These are phyloP conservation scores for Hirudo medicinalis DNA, from an alignment of 1,140 invertebrate species.

Conservation along the genomic window DNA sequence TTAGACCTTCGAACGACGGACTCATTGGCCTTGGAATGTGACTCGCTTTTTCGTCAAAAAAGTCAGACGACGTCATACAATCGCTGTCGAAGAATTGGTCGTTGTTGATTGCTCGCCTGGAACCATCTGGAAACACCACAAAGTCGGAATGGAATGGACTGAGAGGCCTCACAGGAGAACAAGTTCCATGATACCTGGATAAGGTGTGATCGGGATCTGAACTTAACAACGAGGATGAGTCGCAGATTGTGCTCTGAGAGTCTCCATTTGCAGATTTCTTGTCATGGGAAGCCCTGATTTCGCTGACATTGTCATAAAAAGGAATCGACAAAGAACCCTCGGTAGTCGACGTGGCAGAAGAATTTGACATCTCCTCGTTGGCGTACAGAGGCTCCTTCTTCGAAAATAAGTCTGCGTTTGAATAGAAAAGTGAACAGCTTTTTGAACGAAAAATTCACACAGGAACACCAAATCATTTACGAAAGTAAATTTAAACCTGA, in stretches of 20 bases:
- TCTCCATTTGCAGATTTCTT: conserved; percentile 1
- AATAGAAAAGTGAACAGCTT: neutral
- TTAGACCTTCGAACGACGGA: neutral
- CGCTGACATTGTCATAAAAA: conserved; percentile 1
- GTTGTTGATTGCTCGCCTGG: neutral
- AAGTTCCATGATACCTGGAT: no score
- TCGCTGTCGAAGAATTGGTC: neutral
- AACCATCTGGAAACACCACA: no score
- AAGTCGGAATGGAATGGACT: no score
- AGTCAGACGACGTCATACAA: neutral
- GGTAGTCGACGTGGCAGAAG: neutral
- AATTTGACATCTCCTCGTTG: neutral
- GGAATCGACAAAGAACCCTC: neutral
- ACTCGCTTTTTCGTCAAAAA: neutral
- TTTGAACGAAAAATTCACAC: neutral
- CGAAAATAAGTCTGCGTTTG: neutral
- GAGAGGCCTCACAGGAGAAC: no score
- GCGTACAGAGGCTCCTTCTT: conserved; percentile 4
- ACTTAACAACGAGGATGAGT: neutral
- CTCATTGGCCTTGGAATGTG: neutral
- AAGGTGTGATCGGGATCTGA: no score
- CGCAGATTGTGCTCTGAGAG: neutral
- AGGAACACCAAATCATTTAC: no score
- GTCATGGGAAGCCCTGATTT: neutral
- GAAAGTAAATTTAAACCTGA: neutral